Base-by-base conservation (phyloP, 2,888 invertebrate genomes). In the Heteropelma amictum region DNA sequence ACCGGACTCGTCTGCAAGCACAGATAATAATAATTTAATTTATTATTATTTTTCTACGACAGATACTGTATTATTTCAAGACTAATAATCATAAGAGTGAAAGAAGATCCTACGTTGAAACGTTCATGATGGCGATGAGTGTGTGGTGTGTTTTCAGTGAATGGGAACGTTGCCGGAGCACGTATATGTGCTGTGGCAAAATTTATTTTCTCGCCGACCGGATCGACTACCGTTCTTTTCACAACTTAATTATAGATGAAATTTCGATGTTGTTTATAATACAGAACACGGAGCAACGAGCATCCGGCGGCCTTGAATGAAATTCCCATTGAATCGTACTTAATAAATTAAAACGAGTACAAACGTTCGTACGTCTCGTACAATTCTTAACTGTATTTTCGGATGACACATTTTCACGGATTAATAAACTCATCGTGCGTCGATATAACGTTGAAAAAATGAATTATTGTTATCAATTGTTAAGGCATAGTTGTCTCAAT, bases 241-340 rank as follows among this genome's bases (percentile, higher is more conserved):
- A 17, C 10, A 51, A n/a, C 51, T 28, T 3, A 12, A n/a, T 3
- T 7, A 3, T 26, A 12, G 35, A 8, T 26, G 10, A 7, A 23
- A 33, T 14, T 58, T 47, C 23, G 23, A 17, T 53, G 28, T n/a
- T 23, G 23, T 65, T 51, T 56, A 30, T 67, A 33, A 67, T 17
- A 35, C 65, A 45, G 54, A 54, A 54, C 70, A 61, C 63, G 54
- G 51, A n/a, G n/a, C n/a, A n/a, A n/a, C n/a, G n/a, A n/a, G 17
- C 70, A 17, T 70, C 63, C 70, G 70, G 70, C 54, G 54, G 63
- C 61, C 63, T 70, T 70, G 63, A 33, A 47, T 47, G 12, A 47
- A 26, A 54, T 47, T 70, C 56, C 63, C 47, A 70, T 45, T 47
- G 45, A 63, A 54, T 63, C 42, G n/a, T n/a, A 53, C 35, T 54